phyloP scores from a whole-genome alignment of 2,797 vertebrate species.

The Coracias cyanogaster region DNA sequence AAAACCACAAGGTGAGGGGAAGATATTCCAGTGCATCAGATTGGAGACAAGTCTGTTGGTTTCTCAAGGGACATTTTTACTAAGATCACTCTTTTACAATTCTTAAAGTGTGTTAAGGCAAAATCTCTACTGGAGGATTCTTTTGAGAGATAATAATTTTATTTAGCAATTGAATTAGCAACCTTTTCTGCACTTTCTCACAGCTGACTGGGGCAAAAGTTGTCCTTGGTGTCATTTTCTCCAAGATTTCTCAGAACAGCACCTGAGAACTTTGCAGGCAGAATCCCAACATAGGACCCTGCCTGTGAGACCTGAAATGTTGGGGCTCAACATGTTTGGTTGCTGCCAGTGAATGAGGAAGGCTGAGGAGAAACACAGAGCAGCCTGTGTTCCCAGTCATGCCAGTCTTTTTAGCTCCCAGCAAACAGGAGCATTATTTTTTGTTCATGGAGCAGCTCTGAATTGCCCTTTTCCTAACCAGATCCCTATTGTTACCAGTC shows the following conservation, averaged over 20 bases:
- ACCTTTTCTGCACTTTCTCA: not conserved
- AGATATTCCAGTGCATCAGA: not conserved
- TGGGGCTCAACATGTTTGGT: not conserved
- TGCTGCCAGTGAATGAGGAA: not conserved
- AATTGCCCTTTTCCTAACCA: not conserved
- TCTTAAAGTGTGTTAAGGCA: not conserved
- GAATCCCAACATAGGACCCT: not conserved
- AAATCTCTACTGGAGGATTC: not conserved
- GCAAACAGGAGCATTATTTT: not conserved
- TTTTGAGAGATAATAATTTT: not conserved
- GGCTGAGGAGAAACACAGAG: not conserved
- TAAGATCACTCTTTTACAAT: not conserved
- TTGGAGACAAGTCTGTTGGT: not conserved
- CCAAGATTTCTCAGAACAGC: constrained; percentile 10
- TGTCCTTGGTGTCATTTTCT: not conserved
- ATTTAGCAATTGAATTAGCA: not conserved
- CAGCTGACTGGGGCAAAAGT: not conserved
- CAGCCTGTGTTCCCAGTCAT: not conserved
- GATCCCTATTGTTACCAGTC: not conserved
- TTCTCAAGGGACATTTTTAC: not conserved
- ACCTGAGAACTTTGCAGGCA: not conserved
- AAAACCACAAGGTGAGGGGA: not conserved
- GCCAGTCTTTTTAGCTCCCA: not conserved
- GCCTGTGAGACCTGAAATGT: not conserved
- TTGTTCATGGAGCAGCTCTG: not conserved